Conservation (phyloP, 2,888 invertebrate species). For the Apocheima hispidaria region DNA sequence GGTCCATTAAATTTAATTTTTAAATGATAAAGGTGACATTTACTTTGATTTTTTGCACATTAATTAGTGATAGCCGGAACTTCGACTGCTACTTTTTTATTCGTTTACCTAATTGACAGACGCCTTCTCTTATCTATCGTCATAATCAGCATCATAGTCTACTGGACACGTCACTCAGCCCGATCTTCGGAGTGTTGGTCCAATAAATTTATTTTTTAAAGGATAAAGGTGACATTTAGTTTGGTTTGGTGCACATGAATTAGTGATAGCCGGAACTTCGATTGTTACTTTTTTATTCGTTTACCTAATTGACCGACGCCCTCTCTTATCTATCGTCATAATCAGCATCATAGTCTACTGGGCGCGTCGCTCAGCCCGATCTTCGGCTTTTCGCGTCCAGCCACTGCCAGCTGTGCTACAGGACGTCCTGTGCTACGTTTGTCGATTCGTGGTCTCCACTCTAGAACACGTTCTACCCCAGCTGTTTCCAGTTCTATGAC, state of each 20-base stretch:
- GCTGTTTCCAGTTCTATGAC: too few species aligned
- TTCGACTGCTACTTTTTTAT: background rate
- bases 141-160: too few species aligned
- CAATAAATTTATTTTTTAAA: slow-evolving; percentile 20
- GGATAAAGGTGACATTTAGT: slow-evolving; percentile 7
- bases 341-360: too few species aligned
- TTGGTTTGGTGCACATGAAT: background rate
- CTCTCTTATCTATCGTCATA: background rate
- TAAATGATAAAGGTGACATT: slow-evolving; percentile 9
- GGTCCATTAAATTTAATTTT: slow-evolving; percentile 20
- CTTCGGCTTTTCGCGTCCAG: too few species aligned
- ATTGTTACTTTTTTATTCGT: background rate
- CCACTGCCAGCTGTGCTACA: too few species aligned
- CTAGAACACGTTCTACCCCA: too few species aligned
- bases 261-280: background rate
- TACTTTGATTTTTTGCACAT: background rate
- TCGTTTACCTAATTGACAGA: background rate
- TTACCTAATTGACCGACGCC: background rate
- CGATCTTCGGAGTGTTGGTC: too few species aligned
- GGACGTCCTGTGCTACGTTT: too few species aligned
- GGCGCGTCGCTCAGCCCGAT: too few species aligned
- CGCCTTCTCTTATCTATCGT: too few species aligned
- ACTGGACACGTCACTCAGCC: too few species aligned
- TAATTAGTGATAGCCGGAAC: background rate
- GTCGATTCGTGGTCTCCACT: too few species aligned